Evolutionary conservation across 2,797 vertebrate genomes (phyloP).

Genomic region (Clarias pachynema): DNA sequence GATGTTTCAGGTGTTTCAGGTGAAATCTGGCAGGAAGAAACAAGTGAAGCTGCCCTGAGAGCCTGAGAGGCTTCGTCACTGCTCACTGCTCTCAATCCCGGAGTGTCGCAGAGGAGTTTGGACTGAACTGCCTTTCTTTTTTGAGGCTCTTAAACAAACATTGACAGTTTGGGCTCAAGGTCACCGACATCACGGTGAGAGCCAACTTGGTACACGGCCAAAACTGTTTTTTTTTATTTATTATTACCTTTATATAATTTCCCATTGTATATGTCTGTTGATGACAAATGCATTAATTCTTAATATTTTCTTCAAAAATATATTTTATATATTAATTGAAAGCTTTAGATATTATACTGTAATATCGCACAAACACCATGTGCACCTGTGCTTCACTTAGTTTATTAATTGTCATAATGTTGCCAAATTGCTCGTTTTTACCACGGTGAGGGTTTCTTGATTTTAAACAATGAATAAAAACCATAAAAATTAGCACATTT

Average conservation of each 20-base stretch:
- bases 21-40: conserved; percentile 9
- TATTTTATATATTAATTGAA: too few species aligned
- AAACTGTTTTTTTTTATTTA: neutral
- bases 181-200: conserved; percentile 49
- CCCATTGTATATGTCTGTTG: too few species aligned
- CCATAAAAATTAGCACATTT: too few species aligned
- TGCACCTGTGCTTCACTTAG: too few species aligned
- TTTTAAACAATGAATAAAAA: too few species aligned
- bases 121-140: neutral
- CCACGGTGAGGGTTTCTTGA: too few species aligned
- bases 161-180: conserved; percentile 46
- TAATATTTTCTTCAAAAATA: too few species aligned
- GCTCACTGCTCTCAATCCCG: neutral
- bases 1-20: neutral
- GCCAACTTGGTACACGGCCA: neutral
- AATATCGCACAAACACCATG: too few species aligned
- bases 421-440: too few species aligned
- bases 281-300: too few species aligned
- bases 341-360: too few species aligned
- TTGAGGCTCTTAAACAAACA: conserved; percentile 24
- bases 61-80: neutral
- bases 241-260: neutral
- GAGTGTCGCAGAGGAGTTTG: conserved; percentile 11
- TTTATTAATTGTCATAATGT: too few species aligned
- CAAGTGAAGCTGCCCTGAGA: neutral